Percentiles rank a stretch among this genome's conserved stretches.
Evolutionary conservation across 2,113 vertebrate genomes (phyloP).

Genomic region (Callionymus lyra): DNA sequence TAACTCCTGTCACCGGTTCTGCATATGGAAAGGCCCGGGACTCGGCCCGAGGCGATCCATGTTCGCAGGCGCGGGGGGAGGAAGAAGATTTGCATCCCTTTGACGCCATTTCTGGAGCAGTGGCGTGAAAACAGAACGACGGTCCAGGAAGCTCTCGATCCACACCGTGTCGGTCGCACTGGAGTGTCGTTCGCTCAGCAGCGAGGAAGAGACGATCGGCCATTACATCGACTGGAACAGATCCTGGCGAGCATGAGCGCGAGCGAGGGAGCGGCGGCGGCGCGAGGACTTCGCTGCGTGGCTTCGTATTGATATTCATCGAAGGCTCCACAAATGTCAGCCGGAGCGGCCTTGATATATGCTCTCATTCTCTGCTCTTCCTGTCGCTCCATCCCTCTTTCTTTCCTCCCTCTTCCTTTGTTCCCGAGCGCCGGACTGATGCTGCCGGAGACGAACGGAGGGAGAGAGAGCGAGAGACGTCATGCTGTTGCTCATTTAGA

Average conservation of each 20-base stretch:
- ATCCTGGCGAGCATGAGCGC: constrained; percentile 52
- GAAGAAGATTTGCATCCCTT: constrained; percentile 63
- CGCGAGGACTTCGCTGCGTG: constrained; percentile 46
- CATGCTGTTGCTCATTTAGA: constrained; percentile 46
- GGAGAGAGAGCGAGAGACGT: constrained; percentile 19
- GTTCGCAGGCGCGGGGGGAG: constrained; percentile 52
- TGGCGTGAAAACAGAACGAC: constrained; percentile 17
- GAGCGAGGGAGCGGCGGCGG: background rate
- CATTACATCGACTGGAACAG: constrained; percentile 59
- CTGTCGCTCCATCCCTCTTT: constrained; percentile 59
- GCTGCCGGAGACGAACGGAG: constrained; percentile 33
- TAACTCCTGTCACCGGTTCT: constrained; percentile 63
- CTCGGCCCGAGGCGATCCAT: constrained; percentile 57
- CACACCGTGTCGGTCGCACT: constrained; percentile 50
- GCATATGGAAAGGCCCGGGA: constrained; percentile 62
- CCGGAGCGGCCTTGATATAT: constrained; percentile 56
- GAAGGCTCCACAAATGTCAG: constrained; percentile 61
- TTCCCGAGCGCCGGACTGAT: constrained; percentile 45
- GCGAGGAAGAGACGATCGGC: constrained; percentile 42
- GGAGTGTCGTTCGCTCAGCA: constrained; percentile 41
- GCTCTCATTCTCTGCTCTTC: constrained; percentile 58
- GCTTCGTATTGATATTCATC: constrained; percentile 66
- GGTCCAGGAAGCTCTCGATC: constrained; percentile 30
- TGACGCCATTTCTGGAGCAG: constrained; percentile 54
- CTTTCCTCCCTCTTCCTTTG: constrained; percentile 47